Evolutionary conservation across 2,888 invertebrate genomes (phyloP).

Genomic region (Drosophila borborema): DNA sequence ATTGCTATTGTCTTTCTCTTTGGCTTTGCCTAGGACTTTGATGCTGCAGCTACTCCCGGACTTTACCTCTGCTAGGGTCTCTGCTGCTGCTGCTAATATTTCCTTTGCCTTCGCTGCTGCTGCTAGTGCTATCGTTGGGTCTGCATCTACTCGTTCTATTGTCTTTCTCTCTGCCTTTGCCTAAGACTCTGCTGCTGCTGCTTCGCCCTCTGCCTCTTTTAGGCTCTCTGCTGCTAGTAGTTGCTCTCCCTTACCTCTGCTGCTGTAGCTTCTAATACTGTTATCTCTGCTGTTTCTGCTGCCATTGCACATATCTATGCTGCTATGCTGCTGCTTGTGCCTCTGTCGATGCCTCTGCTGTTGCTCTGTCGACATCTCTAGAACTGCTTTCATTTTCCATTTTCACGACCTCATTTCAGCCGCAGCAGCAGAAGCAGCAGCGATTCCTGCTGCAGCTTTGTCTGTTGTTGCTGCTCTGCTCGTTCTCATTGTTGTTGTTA

Average conservation of each 20-base stretch:
- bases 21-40: neutral
- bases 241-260: neutral
- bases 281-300: neutral
- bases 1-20: conserved; percentile 4
- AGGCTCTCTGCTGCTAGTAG: neutral
- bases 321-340: neutral
- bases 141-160: neutral
- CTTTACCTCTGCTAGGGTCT: neutral
- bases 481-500: neutral
- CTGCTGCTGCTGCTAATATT: neutral
- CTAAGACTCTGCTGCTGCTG: neutral
- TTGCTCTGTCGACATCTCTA: conserved; percentile 53
- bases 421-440: conserved; percentile 20
- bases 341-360: conserved; percentile 12
- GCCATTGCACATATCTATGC: neutral
- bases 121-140: neutral
- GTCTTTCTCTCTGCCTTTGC: neutral
- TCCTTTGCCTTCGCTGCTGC: neutral
- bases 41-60: too few species aligned
- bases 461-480: conserved; percentile 13
- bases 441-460: conserved; percentile 18
- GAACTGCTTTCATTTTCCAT: conserved; percentile 85
- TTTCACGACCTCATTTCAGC: conserved; percentile 84
- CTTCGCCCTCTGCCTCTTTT: neutral
- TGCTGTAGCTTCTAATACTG: neutral